A percentile compares a stretch with the other conserved stretches of the same genome.
Conservation (phyloP, 2,797 vertebrate genomes). For the Thamnophis elegans region DNA sequence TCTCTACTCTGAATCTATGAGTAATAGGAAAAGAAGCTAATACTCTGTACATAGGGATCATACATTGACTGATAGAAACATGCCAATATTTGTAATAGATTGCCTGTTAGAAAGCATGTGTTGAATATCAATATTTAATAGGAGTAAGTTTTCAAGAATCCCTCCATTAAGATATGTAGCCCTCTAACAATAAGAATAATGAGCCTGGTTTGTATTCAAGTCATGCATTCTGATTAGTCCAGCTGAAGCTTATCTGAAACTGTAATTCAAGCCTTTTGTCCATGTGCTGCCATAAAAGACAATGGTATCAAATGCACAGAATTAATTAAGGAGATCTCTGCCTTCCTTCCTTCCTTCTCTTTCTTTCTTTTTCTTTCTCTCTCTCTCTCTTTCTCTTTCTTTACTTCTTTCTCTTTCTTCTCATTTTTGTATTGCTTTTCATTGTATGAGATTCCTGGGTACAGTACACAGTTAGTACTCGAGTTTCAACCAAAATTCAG, state of each 20-base stretch:
- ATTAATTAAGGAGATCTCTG: not conserved
- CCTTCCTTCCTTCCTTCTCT: not conserved
- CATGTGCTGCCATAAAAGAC: not conserved
- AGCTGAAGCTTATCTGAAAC: not conserved
- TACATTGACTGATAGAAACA: not conserved
- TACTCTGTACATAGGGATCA: not conserved
- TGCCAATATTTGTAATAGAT: not conserved
- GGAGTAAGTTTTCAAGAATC: not conserved
- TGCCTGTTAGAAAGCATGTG: not conserved
- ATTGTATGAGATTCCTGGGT: not conserved
- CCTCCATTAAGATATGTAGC: not conserved
- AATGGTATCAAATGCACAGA: not conserved
- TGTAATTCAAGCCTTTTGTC: not conserved
- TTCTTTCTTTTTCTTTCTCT: not conserved
- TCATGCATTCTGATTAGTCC: not conserved
- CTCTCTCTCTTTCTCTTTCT: fast-evolving
- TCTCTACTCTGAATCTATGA: not conserved
- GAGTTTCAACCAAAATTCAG: not conserved
- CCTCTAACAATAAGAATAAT: not conserved
- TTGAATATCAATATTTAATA: not conserved
- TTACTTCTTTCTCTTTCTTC: not conserved
- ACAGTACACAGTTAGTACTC: not conserved
- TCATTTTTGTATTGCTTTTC: not conserved
- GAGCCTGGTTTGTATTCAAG: not conserved
- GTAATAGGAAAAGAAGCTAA: not conserved